A percentile compares a stretch with the other conserved stretches of the same genome.
Conservation (phyloP, 2,797 vertebrate species). For the Pantherophis alleghaniensis region DNA sequence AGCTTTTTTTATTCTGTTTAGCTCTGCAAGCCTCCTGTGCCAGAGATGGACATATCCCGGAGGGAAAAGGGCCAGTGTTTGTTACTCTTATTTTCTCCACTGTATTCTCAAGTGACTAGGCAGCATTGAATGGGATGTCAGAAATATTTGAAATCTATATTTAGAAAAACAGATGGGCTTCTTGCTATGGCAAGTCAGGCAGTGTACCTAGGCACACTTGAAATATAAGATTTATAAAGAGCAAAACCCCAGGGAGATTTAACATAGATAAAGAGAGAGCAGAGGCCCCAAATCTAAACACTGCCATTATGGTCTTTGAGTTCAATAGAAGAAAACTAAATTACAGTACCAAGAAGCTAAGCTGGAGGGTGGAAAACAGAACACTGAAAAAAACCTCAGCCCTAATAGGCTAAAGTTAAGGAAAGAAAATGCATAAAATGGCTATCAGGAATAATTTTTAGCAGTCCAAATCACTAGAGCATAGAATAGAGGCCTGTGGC, state of each 20-base stretch:
- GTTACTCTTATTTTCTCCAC: neutral
- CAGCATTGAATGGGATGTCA: neutral
- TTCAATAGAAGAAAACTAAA: neutral
- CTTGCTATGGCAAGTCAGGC: neutral
- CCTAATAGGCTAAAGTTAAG: slow-evolving; percentile 14
- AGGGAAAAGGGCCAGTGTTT: neutral
- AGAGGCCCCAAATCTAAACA: neutral
- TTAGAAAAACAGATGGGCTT: slow-evolving; percentile 12
- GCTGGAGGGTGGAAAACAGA: neutral
- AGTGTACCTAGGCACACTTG: neutral
- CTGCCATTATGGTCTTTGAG: neutral
- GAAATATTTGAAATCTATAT: slow-evolving; percentile 8
- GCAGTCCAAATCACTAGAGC: neutral
- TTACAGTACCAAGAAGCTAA: neutral
- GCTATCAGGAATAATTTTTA: slow-evolving; percentile 6
- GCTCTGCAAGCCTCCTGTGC: slow-evolving; percentile 37
- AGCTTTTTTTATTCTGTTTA: slow-evolving; percentile 27
- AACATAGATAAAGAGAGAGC: neutral
- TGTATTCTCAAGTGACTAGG: slow-evolving; percentile 11
- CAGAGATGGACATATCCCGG: neutral
- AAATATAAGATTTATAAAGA: neutral
- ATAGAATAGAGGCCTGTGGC: neutral
- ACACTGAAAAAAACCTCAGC: neutral
- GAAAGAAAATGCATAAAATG: slow-evolving; percentile 6
- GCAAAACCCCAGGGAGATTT: neutral